A percentile compares a stretch with the other conserved stretches of the same genome.
Evolutionary conservation across 1,140 invertebrate species (phyloP).

Genomic region (Brachionus rotundiformis): DNA sequence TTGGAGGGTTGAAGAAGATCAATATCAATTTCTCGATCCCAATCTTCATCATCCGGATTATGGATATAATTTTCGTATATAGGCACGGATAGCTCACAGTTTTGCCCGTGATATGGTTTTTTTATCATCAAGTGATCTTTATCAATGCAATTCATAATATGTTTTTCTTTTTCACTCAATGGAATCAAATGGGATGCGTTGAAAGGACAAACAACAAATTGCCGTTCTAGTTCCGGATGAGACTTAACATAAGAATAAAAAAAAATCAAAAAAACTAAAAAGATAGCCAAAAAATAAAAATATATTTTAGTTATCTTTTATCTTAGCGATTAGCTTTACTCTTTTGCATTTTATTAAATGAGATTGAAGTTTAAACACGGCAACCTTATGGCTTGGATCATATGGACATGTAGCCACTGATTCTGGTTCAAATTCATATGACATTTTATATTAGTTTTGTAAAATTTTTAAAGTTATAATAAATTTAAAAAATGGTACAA

Average conservation of each 20-base stretch:
- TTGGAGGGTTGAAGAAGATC: background rate
- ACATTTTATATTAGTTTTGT: too few relatives aligned
- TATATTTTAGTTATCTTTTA: background rate
- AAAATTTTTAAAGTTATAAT: too few relatives aligned
- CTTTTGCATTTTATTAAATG: conserved; percentile 33
- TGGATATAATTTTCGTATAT: background rate
- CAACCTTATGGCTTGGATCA: conserved; percentile 25
- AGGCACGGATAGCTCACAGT: background rate
- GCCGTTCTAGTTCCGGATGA: conserved; percentile 3
- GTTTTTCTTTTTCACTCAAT: background rate
- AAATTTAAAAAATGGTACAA: too few relatives aligned
- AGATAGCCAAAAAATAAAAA: background rate
- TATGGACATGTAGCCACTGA: conserved; percentile 1
- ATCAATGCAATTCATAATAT: conserved; percentile 12
- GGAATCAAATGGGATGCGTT: conserved; percentile 7
- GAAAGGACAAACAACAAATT: conserved; percentile 4
- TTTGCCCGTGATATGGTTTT: background rate
- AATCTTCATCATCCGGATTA: background rate
- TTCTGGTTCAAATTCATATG: background rate
- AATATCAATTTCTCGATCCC: background rate
- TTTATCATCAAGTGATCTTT: background rate
- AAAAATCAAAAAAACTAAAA: background rate
- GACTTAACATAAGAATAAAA: background rate
- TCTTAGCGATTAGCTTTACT: background rate
- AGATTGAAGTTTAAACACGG: background rate